Percentiles rank a stretch among this genome's conserved stretches.
Evolutionary conservation across 2,113 vertebrate genomes (phyloP).

Genomic region (Siniperca knerii): DNA sequence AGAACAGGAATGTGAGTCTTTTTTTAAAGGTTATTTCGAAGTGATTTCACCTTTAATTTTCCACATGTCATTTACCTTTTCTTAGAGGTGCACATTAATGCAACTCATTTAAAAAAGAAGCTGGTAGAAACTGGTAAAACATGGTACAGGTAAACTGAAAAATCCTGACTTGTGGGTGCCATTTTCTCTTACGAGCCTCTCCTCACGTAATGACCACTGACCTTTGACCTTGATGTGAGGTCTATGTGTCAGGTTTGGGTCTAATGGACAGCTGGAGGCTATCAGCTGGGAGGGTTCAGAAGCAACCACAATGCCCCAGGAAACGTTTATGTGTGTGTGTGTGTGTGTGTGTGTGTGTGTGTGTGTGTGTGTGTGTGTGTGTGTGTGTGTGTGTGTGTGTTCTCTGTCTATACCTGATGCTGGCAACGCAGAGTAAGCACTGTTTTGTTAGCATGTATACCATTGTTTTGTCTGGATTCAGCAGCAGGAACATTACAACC

Average conservation of each 20-base stretch:
- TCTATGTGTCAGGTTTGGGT: not conserved
- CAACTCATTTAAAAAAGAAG: not conserved
- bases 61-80: not conserved
- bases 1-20: not conserved
- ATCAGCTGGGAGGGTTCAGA: constrained; percentile 26
- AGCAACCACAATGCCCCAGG: constrained; percentile 5
- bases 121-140: not conserved
- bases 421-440: not conserved
- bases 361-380: not conserved
- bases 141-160: not conserved
- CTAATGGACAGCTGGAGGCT: constrained; percentile 50
- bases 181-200: constrained; percentile 17
- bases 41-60: not conserved
- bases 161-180: not conserved
- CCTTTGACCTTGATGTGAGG: constrained; percentile 36
- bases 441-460: not conserved
- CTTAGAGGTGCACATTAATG: not conserved
- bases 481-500: not conserved
- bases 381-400: not conserved
- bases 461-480: not conserved
- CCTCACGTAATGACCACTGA: constrained; percentile 27
- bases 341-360: not conserved
- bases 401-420: constrained; percentile 4
- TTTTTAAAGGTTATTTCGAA: not conserved
- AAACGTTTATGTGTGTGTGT: constrained; percentile 4